Evolutionary conservation across 2,113 vertebrate genomes (phyloP), one percentile per base, ranked within the genome.

Genomic region (Hypomesus transpacificus): DNA sequence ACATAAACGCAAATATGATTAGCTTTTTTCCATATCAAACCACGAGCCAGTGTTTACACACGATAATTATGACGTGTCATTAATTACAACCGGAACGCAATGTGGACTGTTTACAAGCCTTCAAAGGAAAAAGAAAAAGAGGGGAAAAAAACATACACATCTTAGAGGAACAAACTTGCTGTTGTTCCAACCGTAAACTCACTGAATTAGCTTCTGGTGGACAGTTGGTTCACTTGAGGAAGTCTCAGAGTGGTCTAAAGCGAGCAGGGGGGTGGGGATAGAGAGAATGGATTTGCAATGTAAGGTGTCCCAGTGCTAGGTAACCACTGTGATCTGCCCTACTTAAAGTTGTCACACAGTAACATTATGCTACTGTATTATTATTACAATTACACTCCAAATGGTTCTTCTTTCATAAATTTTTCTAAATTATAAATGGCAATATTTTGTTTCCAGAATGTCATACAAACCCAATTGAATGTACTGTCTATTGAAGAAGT

Each of bases 21-120:
- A 82, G 51, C 74, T 83, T 79, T 76, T 84, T 85, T 85, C 74
- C 83, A 87, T 87, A 85, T 89, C 75, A 84, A 86, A 86, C 81
- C 80, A 70, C 58, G 66, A 73, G 71, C 51, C 79, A 64, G 59
- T 85, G 82, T 85, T 87, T 81, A 83, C 74, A 80, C 70, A 56
- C 69, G 67, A 76, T 84, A 86, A 88, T 87, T 80, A 79, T 31
- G 46, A 31, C 80, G 67, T 84, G 78, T 82, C 75, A 81, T 82
- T 82, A 84, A 86, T 82, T 86, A 85, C 75, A 72, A 84, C 77
- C 82, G 69, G 60, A 77, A 75, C 34, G 65, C 80, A 85, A 79
- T 83, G 51, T 51, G 60, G 74, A 78, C 68, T 78, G 82, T 87
- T 83, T 83, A 78, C 74, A 80, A 83, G 75, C 68, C 81, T 78